These are phyloP conservation scores for Xiphophorus hellerii DNA, from an alignment of 2,113 vertebrate species.

Conservation along the genomic window DNA sequence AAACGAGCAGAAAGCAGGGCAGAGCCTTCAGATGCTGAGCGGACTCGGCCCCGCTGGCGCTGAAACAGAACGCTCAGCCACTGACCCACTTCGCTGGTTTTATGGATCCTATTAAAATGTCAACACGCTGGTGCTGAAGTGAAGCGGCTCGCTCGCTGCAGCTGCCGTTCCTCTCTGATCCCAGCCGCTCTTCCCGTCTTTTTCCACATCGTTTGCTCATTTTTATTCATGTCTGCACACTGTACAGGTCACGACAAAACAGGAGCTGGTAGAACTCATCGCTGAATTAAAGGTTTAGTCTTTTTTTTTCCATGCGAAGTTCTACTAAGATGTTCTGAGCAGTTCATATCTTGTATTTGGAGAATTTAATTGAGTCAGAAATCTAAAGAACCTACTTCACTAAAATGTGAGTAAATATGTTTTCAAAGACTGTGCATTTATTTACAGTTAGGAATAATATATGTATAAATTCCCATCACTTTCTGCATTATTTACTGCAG, in stretches of 20 bases:
- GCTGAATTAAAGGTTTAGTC: too few relatives aligned
- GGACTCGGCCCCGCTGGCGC: conserved; percentile 29
- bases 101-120: conserved; percentile 72
- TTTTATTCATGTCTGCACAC: neutral
- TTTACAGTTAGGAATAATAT: neutral
- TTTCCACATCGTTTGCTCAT: conserved; percentile 16
- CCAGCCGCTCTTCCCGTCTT: too few relatives aligned
- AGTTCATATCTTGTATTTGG: too few relatives aligned
- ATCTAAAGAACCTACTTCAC: neutral
- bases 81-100: conserved; percentile 66
- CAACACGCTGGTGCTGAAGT: conserved; percentile 41
- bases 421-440: neutral
- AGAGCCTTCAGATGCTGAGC: conserved; percentile 31
- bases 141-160: conserved; percentile 12
- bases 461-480: neutral
- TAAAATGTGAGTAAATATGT: too few relatives aligned
- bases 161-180: conserved; percentile 35
- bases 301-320: neutral
- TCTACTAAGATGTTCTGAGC: neutral
- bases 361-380: neutral
- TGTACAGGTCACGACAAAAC: neutral
- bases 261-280: neutral
- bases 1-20: neutral
- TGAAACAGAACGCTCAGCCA: conserved; percentile 58
- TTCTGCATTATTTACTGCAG: neutral